Percentiles rank a stretch among this genome's conserved stretches.
phyloP scores from a whole-genome alignment of 2,113 vertebrate species.

The Ochotona princeps region DNA sequence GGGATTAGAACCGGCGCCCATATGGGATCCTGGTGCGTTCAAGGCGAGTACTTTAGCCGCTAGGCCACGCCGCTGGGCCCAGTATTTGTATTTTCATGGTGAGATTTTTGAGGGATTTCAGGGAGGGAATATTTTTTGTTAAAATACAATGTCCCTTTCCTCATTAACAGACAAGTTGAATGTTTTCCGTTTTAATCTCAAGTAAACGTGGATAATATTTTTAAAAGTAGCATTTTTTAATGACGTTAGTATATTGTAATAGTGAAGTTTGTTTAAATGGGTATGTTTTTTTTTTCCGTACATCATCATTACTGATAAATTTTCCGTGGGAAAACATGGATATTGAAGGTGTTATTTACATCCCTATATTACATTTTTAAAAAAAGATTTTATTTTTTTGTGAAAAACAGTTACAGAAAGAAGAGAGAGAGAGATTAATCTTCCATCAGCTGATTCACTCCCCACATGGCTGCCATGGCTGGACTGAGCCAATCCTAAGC shows the following conservation, averaged over 20 bases:
- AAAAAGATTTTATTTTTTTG: no score
- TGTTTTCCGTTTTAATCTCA: neutral
- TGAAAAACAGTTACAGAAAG: no score
- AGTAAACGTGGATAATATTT: no score
- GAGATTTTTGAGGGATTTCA: slow-evolving; percentile 30
- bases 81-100: slow-evolving; percentile 19
- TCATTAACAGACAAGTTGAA: neutral
- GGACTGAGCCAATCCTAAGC: no score
- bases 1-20: no score
- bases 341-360: neutral
- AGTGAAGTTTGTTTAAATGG: slow-evolving; percentile 27
- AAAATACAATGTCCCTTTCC: neutral
- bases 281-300: neutral
- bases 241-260: neutral
- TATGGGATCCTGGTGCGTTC: no score
- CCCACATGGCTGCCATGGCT: no score
- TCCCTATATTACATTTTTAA: no score
- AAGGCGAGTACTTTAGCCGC: no score
- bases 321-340: neutral
- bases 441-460: no score
- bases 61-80: no score
- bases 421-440: no score
- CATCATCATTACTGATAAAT: slow-evolving; percentile 1
- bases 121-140: slow-evolving; percentile 9
- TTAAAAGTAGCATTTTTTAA: neutral